A percentile compares a stretch with the other conserved stretches of the same genome.
These are phyloP conservation scores for Aegotheles bennettii DNA, from an alignment of 2,113 vertebrate genomes.

Conservation along the genomic window DNA sequence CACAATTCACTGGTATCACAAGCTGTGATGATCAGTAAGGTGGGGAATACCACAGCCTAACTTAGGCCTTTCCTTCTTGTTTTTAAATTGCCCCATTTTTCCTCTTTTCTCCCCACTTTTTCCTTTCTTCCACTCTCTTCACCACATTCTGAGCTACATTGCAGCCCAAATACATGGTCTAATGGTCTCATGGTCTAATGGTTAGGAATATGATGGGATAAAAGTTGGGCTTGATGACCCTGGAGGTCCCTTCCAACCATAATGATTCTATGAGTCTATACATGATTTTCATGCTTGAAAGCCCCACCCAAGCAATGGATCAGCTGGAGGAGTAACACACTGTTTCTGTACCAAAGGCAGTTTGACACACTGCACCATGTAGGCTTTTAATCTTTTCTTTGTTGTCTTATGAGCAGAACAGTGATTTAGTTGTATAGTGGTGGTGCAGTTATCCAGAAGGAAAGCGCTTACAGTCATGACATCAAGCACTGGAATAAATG, in stretches of 20 bases:
- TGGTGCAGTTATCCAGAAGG: not conserved
- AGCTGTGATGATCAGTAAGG: not conserved
- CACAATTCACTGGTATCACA: not conserved
- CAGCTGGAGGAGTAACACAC: not conserved
- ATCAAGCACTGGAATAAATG: slow-evolving; percentile 29
- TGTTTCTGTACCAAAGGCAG: not conserved
- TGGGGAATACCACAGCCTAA: not conserved
- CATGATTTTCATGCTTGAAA: not conserved
- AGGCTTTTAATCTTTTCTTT: not conserved
- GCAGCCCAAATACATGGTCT: not conserved
- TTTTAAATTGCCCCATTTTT: not conserved
- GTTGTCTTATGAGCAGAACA: not conserved
- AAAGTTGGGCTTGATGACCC: no score
- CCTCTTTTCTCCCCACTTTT: not conserved
- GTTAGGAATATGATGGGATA: no score
- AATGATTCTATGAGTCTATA: no score
- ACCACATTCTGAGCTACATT: not conserved
- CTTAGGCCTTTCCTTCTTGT: not conserved
- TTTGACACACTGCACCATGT: not conserved
- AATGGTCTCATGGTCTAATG: no score
- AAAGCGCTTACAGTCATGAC: slow-evolving; percentile 35
- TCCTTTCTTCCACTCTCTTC: not conserved
- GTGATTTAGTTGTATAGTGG: not conserved
- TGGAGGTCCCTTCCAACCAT: no score
- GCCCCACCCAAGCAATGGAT: not conserved